Conservation (phyloP, 2,797 vertebrate genomes). For the Catostomus latipinnis region DNA sequence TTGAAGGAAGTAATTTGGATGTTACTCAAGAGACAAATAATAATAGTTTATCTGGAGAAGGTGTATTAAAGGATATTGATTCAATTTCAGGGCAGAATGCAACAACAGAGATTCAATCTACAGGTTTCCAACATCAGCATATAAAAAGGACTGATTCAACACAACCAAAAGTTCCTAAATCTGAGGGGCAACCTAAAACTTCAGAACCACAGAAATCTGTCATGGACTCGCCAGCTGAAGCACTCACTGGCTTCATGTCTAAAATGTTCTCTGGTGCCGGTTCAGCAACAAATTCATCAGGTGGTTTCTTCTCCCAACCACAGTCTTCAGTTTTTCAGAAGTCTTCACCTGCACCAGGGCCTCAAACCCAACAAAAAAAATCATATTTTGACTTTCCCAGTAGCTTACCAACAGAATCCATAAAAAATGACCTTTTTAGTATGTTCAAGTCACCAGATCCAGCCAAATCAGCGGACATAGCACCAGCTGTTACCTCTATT, state of each 20-base stretch:
- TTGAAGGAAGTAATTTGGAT: conserved; percentile 28
- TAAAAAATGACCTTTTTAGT: conserved; percentile 78
- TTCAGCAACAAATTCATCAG: conserved; percentile 64
- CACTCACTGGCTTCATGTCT: conserved; percentile 88
- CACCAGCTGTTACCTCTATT: conserved; percentile 40
- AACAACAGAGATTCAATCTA: conserved; percentile 42
- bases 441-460: conserved; percentile 77
- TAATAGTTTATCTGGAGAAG: conserved; percentile 24
- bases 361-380: conserved; percentile 80
- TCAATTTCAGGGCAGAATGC: conserved; percentile 46
- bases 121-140: conserved; percentile 48
- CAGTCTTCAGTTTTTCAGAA: conserved; percentile 24
- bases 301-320: too few relatives aligned
- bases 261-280: conserved; percentile 77
- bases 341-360: conserved; percentile 61
- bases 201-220: conserved; percentile 77
- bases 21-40: conserved; percentile 53
- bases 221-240: conserved; percentile 82
- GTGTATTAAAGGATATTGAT: conserved; percentile 56
- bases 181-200: conserved; percentile 68
- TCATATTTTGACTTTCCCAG: conserved; percentile 80
- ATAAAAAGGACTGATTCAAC: conserved; percentile 52
- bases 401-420: conserved; percentile 69
- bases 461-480: conserved; percentile 57
- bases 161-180: conserved; percentile 45